Evolutionary conservation across 2,888 invertebrate species (phyloP).

Genomic region (Fragum whitleyi): DNA sequence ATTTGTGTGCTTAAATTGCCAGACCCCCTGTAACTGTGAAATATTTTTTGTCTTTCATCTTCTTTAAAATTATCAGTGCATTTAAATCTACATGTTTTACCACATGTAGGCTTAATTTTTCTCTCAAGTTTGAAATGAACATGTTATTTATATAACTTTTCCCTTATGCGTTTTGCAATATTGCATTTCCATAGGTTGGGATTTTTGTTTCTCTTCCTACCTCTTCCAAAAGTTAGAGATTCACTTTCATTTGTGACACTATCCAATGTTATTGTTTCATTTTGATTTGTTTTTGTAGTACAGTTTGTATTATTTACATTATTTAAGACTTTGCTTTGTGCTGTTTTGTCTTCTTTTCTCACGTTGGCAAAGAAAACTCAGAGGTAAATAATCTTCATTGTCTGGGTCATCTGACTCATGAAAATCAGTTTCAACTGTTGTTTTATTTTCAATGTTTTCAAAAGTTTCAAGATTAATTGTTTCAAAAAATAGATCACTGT

Average conservation of each 20-base stretch:
- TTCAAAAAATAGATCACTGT: no score
- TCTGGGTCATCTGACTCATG: no score
- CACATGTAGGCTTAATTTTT: constrained; percentile 19
- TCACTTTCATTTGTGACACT: neutral
- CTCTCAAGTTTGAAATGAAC: neutral
- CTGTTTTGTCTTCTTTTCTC: no score
- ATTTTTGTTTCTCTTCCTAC: constrained; percentile 24
- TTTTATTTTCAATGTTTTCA: no score
- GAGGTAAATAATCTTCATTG: no score
- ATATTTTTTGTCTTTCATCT: constrained; percentile 12
- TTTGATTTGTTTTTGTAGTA: no score
- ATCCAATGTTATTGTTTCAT: no score
- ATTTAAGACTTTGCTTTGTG: no score
- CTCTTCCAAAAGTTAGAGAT: neutral
- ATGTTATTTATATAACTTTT: constrained; percentile 1
- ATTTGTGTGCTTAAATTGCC: neutral
- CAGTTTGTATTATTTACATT: no score
- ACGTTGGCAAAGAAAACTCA: no score
- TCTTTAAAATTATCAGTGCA: constrained; percentile 13
- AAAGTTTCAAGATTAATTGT: no score
- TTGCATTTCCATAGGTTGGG: constrained; percentile 17
- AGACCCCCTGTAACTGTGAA: neutral
- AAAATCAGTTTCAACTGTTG: no score
- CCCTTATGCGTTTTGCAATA: constrained; percentile 21
- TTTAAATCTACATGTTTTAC: constrained; percentile 22